Evolutionary conservation across 2,113 vertebrate genomes (phyloP).

Genomic region (Cinclus mexicanus): DNA sequence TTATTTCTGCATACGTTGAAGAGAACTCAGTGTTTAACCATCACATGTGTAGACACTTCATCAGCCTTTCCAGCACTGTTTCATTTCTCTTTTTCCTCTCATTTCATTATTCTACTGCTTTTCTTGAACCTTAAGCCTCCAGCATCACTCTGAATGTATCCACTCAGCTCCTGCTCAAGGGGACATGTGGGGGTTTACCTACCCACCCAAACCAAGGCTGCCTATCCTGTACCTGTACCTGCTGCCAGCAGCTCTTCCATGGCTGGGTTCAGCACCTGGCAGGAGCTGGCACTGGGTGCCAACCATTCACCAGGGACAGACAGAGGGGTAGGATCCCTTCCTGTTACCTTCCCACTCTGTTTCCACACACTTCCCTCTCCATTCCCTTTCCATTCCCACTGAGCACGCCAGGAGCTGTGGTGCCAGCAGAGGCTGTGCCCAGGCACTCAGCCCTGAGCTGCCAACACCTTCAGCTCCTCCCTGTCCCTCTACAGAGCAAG

Average conservation of each 20-base stretch:
- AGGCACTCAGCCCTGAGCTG: not conserved
- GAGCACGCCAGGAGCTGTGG: not conserved
- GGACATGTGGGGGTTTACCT: not conserved
- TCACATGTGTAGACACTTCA: not conserved
- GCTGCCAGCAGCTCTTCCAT: not conserved
- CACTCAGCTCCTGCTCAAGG: fast-evolving
- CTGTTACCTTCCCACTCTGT: fast-evolving
- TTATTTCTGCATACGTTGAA: not conserved
- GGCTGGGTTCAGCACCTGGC: not conserved
- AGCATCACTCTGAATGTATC: fast-evolving
- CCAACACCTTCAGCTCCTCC: not conserved
- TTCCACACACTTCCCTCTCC: not conserved
- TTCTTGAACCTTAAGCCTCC: not conserved
- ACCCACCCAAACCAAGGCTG: not conserved
- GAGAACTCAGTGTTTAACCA: not conserved
- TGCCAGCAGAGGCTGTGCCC: not conserved
- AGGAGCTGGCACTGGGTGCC: not conserved
- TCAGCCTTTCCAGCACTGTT: not conserved
- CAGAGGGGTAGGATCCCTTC: fast-evolving
- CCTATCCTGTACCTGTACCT: fast-evolving
- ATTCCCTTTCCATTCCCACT: fast-evolving
- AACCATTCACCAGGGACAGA: fast-evolving
- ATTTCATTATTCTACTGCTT: not conserved
- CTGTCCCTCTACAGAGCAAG: conserved; percentile 82
- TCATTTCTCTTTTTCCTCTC: not conserved